Evolutionary conservation across 2,797 vertebrate species (phyloP).

Genomic region (Taenioides sp.): DNA sequence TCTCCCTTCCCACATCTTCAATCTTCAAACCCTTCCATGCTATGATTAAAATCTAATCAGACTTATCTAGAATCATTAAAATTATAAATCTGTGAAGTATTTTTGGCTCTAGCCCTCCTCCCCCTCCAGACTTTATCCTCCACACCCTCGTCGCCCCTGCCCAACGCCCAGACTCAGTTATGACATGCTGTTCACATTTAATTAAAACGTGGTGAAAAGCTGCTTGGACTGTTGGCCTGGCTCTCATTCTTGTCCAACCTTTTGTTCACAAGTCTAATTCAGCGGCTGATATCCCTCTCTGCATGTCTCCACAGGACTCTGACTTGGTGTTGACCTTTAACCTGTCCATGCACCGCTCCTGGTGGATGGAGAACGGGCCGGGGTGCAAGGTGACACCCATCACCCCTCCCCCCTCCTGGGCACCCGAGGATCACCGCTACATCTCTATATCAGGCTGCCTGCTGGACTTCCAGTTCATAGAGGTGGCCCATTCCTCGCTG

Average conservation of each 20-base stretch:
- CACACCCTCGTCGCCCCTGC: neutral
- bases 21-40: slow-evolving; percentile 88
- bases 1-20: slow-evolving; percentile 67
- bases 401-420: slow-evolving; percentile 94
- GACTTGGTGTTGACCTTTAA: slow-evolving; percentile 99
- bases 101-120: slow-evolving; percentile 40
- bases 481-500: slow-evolving; percentile 96
- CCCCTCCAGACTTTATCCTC: neutral
- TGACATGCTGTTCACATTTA: slow-evolving; percentile 40
- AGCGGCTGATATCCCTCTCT: slow-evolving; percentile 26
- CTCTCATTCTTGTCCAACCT: slow-evolving; percentile 12
- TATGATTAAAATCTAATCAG: slow-evolving; percentile 47
- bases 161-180: slow-evolving; percentile 5
- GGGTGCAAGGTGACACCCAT: slow-evolving; percentile 94
- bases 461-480: slow-evolving; percentile 97
- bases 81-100: slow-evolving; percentile 40
- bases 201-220: slow-evolving; percentile 38
- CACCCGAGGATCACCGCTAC: slow-evolving; percentile 96
- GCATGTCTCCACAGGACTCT: slow-evolving; percentile 84
- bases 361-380: slow-evolving; percentile 99
- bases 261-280: slow-evolving; percentile 34
- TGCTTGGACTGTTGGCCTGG: slow-evolving; percentile 29
- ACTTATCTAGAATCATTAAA: slow-evolving; percentile 37
- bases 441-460: slow-evolving; percentile 96
- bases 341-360: slow-evolving; percentile 99